Evolutionary conservation across 2,113 vertebrate species (phyloP).

Genomic region (Butorides virescens): DNA sequence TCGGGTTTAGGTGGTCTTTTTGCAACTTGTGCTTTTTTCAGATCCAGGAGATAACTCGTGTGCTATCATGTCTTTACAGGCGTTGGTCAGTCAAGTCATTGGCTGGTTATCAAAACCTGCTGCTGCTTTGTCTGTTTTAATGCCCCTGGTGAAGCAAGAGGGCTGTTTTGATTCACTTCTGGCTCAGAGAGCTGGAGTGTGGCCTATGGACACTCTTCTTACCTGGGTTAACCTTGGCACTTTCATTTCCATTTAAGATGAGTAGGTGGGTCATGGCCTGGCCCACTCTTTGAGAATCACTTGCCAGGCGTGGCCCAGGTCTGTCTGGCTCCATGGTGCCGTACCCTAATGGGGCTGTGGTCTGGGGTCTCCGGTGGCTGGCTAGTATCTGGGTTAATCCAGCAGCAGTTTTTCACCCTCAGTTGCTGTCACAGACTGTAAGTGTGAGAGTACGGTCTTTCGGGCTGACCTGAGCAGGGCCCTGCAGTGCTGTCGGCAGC

Average conservation of each 20-base stretch:
- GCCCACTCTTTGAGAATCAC: neutral
- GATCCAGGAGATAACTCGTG: neutral
- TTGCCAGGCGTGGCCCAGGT: neutral
- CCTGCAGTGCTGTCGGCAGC: neutral
- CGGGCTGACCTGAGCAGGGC: neutral
- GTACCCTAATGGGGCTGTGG: accelerated
- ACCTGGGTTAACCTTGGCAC: neutral
- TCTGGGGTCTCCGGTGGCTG: neutral
- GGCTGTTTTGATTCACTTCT: neutral
- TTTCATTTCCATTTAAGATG: neutral
- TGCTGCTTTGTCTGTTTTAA: neutral
- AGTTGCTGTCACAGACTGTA: neutral
- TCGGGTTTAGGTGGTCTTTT: neutral
- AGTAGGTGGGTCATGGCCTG: neutral
- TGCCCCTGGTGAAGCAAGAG: neutral
- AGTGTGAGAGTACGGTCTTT: neutral
- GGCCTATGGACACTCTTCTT: neutral
- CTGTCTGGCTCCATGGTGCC: neutral
- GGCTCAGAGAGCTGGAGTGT: neutral
- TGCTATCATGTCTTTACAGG: neutral
- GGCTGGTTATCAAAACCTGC: neutral
- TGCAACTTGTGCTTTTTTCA: neutral
- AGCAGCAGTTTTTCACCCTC: neutral
- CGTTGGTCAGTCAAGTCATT: neutral
- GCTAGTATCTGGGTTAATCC: neutral